phyloP scores from a whole-genome alignment of 2,797 vertebrate species.

The Fringilla coelebs region DNA sequence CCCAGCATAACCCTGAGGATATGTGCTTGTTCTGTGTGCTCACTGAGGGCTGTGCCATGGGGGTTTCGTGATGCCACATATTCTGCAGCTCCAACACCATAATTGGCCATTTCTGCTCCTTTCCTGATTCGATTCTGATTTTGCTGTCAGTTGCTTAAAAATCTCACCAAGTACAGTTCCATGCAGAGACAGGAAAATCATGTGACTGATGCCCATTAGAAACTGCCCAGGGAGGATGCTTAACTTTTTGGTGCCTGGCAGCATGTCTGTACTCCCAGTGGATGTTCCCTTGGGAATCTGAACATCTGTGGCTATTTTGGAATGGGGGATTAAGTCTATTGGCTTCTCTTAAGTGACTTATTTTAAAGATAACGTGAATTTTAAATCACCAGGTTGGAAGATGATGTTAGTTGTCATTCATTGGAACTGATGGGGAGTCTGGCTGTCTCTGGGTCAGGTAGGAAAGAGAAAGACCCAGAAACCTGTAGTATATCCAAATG shows the following conservation, averaged over 20 bases:
- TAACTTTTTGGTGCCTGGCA: constrained; percentile 28
- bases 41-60: not conserved
- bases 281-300: not conserved
- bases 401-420: not conserved
- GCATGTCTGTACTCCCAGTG: not conserved
- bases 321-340: not conserved
- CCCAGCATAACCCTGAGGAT: not conserved
- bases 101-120: not conserved
- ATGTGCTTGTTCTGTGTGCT: not conserved
- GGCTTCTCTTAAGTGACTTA: constrained; percentile 26
- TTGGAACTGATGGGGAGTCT: not conserved
- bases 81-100: not conserved
- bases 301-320: not conserved
- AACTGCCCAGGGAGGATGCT: not conserved
- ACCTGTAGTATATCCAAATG: not conserved
- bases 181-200: not conserved
- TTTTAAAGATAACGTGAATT: not conserved
- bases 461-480: not conserved
- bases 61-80: not conserved
- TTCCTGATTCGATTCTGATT: not conserved
- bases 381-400: not conserved
- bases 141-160: not conserved
- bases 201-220: not conserved
- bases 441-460: not conserved
- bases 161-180: not conserved